A percentile compares a stretch with the other conserved stretches of the same genome.
Conservation (phyloP, 2,113 vertebrate species). For the Anarhynchus alexandrinus region DNA sequence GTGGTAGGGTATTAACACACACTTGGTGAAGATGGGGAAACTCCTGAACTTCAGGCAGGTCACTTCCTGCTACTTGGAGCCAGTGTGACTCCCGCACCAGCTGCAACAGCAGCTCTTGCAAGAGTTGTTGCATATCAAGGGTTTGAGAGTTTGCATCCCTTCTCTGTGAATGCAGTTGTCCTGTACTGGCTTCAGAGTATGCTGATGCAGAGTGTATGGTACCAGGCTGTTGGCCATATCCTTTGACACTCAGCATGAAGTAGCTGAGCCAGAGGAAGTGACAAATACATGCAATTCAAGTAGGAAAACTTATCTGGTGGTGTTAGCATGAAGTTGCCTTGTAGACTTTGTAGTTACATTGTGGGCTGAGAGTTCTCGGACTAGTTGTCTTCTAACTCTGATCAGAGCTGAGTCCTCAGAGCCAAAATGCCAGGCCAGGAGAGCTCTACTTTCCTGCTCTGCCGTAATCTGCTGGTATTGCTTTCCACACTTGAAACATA, state of each 20-base stretch:
- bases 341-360: neutral
- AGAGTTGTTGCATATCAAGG: neutral
- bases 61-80: neutral
- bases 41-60: neutral
- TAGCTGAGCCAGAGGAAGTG: neutral
- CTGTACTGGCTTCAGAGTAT: neutral
- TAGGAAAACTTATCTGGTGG: neutral
- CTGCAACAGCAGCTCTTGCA: neutral
- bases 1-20: neutral
- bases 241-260: neutral
- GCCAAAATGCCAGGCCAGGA: neutral
- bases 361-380: neutral
- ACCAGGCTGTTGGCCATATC: neutral
- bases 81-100: rapidly evolving
- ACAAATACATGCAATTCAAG: neutral
- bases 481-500: neutral
- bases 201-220: rapidly evolving
- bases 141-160: neutral
- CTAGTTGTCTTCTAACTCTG: neutral
- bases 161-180: neutral
- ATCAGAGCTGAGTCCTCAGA: neutral
- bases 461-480: neutral
- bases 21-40: neutral
- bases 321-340: neutral
- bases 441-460: neutral